These are phyloP conservation scores for Didymodactylos carnosus DNA, from an alignment of 2,888 invertebrate species.

Conservation along the genomic window DNA sequence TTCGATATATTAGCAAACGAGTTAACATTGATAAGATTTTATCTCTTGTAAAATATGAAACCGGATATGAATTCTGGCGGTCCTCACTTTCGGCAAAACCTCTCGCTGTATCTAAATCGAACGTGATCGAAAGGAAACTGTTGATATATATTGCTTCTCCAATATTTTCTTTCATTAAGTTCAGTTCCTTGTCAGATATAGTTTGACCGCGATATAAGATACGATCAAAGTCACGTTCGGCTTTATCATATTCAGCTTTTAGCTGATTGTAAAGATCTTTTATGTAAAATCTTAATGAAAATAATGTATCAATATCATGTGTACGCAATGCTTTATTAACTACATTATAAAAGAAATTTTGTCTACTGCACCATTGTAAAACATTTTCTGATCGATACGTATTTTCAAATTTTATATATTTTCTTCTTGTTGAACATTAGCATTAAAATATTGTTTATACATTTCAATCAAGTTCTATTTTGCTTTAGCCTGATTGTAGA, in stretches of 20 bases:
- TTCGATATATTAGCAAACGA: background rate
- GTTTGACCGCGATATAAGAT: background rate
- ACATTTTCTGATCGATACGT: background rate
- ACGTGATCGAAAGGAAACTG: background rate
- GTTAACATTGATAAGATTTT: background rate
- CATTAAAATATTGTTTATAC: background rate
- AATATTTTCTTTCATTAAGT: background rate
- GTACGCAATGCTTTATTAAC: background rate
- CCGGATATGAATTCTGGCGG: background rate
- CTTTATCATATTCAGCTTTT: background rate
- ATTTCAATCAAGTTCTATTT: background rate
- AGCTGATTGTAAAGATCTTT: background rate
- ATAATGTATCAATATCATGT: background rate
- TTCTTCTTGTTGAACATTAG: background rate
- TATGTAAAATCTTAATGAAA: background rate
- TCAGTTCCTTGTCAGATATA: background rate
- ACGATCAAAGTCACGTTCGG: background rate
- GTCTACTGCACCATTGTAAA: background rate
- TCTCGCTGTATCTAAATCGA: background rate
- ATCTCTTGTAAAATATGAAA: background rate
- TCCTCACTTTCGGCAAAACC: background rate
- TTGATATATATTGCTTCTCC: background rate
- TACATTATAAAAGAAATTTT: background rate
- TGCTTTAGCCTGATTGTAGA: background rate
- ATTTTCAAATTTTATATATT: background rate